phyloP scores from a whole-genome alignment of 2,113 vertebrate species.

The Sphaerodactylus townsendi region DNA sequence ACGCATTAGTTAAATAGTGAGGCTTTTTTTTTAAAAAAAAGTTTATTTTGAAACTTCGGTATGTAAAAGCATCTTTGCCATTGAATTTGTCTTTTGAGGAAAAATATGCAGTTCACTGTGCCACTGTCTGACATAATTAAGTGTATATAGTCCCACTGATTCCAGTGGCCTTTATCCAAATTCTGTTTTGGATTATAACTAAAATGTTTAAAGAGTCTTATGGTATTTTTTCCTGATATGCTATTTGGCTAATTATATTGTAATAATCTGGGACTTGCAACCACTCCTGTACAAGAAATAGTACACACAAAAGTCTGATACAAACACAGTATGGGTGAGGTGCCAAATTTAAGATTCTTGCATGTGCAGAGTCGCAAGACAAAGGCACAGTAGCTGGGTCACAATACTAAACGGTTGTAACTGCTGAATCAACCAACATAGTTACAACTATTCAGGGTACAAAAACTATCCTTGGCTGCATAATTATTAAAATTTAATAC shows the following conservation, averaged over 20 bases:
- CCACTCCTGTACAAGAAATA: background rate
- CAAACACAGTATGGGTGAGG: background rate
- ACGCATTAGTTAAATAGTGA: background rate
- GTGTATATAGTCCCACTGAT: background rate
- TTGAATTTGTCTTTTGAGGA: background rate
- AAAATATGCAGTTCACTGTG: background rate
- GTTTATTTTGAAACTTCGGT: background rate
- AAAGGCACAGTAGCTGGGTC: background rate
- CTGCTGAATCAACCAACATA: background rate
- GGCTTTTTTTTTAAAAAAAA: background rate
- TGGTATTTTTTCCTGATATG: background rate
- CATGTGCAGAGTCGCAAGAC: background rate
- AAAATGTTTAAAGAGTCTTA: background rate
- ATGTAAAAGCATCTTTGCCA: background rate
- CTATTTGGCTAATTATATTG: background rate
- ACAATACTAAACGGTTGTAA: background rate
- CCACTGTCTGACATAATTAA: background rate
- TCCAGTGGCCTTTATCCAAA: background rate
- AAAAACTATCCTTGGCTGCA: background rate
- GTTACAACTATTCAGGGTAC: background rate
- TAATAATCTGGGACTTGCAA: background rate
- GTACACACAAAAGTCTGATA: background rate
- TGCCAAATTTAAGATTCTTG: background rate
- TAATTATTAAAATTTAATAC: background rate
- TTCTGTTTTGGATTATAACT: background rate